Evolutionary conservation across 2,888 invertebrate genomes (phyloP), one percentile per base, ranked within the genome.

Genomic region (Sialis lutaria): DNA sequence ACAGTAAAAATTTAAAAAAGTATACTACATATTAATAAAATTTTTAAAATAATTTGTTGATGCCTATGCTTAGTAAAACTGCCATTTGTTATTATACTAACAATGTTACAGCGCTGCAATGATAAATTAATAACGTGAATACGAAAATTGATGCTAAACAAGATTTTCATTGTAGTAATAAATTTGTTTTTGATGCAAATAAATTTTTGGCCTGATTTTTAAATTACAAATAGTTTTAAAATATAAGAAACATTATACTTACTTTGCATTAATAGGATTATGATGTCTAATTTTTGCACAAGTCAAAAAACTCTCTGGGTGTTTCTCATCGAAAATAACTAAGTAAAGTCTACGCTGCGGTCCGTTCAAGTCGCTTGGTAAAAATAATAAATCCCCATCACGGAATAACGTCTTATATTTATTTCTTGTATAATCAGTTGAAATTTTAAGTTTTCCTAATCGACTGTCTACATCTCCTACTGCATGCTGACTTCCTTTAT

Each of bases 381-480:
- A 58, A 37, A 83, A 65, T 47, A 80, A 76, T 45, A 88, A 65
- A 53, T 79, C 74, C 1, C 79, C 75, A 60, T 90, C 84, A 50
- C 79, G 75, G 55, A 56, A 84, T 45, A 83, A 63, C 10, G 69
- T 72, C 56, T 71, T 77, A 45, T 65, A 68, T 55, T 69, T 70
- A 53, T 64, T 68, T 51, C 63, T 67, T 43, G 70, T 67, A 0
- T 75, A 75, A 56, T 79, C 74, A 4, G 74, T 73, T 0, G 82
- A 78, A 12, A 87, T 75, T 56, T 78, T 78, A 31, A 89, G 69
- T 54, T 81, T 73, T 6, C 91, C 91, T 12, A 90, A 63, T 47
- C 87, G 74, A 3, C 67, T 65, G 54, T 87, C 85, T 50, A 92
- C 64, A 58, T 91, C 90, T 0, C 91, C 91, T 6, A 84, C 75